Conservation (phyloP, 2,113 vertebrate species). For the Bufo gargarizans region DNA sequence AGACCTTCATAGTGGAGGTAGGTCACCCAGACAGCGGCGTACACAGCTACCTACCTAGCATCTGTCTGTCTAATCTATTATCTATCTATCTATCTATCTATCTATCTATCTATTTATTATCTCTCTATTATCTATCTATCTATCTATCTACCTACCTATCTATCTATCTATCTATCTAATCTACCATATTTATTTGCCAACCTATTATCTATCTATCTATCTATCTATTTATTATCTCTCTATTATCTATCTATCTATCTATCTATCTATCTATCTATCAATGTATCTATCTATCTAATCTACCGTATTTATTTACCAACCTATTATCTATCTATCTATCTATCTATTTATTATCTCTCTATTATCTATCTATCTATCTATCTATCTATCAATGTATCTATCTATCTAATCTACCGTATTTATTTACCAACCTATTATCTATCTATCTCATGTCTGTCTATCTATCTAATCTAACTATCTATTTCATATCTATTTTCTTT, state of each 20-base stretch:
- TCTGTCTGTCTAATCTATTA: neutral
- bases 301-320: too few relatives aligned
- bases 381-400: neutral
- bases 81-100: too few relatives aligned
- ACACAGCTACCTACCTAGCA: neutral
- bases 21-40: neutral
- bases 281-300: neutral
- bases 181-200: neutral
- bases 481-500: neutral
- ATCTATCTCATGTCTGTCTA: neutral
- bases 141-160: too few relatives aligned
- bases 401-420: too few relatives aligned
- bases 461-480: neutral
- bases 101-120: too few relatives aligned
- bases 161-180: neutral
- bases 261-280: neutral
- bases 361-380: neutral
- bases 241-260: neutral
- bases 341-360: too few relatives aligned
- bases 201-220: neutral
- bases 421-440: too few relatives aligned
- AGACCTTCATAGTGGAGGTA: slow-evolving; percentile 57
- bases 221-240: neutral
- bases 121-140: too few relatives aligned
- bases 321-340: neutral